Base-by-base conservation (phyloP, 2,888 invertebrate genomes). In the Podotricha telesiphe region DNA sequence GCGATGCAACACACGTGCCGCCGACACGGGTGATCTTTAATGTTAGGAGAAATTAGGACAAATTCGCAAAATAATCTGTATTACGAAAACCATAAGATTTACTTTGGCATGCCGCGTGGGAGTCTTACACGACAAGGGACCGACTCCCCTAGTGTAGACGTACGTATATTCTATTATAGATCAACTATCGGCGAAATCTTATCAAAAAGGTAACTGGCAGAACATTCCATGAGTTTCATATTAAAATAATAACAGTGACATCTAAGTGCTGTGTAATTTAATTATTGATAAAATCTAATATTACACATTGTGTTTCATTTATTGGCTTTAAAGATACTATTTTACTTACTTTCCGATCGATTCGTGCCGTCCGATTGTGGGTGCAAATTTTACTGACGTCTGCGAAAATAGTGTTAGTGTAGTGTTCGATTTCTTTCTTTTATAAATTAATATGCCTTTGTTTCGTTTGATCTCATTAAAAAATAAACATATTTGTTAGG, bases 1-100 rank as follows among this genome's bases (percentile, higher is more conserved):
- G 86, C 86, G 82, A 81, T 84, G 87, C 86, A 86, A 85, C 91
- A 90, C 88, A 90, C 89, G 90, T 91, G 91, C 85, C 85, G 80
- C 82, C 85, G 83, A 87, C 85, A 83, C 86, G 85, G 88, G 87
- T 88, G 89, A 88, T 88, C 87, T 85, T 83, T 75, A 74, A 76
- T 74, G 75, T 80, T 77, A 76, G 61, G 15, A 28, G 22, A 2
- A 48, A 28, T 78, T 73, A 78, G 45, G 72, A 22, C 20, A 67
- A 71, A 70, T 76, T 75, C 78, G 48, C 0, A 62, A 62, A 62
- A 34, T 50, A 47, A 15, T 1, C 68, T 50, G 73, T 73, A 40
- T 28, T 0, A 5, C 0, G 4, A 0, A 17, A 7, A n/a, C 10
- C 0, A 7, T 67, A 86, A 78, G 79, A 81, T 71, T 68, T 22